Evolutionary conservation across 1,140 invertebrate species (phyloP).

Genomic region (Copidosoma floridanum): DNA sequence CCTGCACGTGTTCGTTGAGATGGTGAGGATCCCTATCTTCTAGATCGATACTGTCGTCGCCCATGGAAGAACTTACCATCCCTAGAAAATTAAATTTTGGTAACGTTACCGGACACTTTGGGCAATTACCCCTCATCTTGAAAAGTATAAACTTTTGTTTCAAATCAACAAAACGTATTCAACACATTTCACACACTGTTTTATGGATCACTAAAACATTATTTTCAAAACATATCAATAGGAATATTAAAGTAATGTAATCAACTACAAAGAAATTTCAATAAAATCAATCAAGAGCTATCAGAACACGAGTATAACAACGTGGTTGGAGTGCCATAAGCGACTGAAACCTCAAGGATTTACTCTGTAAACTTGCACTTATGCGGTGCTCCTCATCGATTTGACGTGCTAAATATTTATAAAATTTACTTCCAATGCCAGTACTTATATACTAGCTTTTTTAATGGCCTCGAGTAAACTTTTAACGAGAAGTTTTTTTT

Average conservation of each 20-base stretch:
- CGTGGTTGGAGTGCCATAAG: neutral
- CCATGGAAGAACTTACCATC: slow-evolving; percentile 51
- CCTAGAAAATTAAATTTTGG: slow-evolving; percentile 41
- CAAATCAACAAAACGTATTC: slow-evolving; percentile 34
- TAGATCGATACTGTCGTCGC: slow-evolving; percentile 57
- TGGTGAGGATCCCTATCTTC: slow-evolving; percentile 70
- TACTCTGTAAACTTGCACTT: slow-evolving; percentile 2
- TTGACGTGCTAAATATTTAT: slow-evolving; percentile 1
- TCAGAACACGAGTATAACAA: neutral
- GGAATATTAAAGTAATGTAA: neutral
- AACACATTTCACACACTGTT: neutral
- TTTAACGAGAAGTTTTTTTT: neutral
- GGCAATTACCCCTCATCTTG: no score
- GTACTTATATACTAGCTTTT: neutral
- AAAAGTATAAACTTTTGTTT: slow-evolving; percentile 34
- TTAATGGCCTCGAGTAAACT: neutral
- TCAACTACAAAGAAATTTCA: neutral
- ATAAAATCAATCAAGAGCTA: neutral
- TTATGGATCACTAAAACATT: neutral
- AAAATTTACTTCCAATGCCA: slow-evolving; percentile 10
- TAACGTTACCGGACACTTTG: slow-evolving; percentile 32
- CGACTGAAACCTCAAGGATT: neutral
- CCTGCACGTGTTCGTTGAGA: slow-evolving; percentile 69
- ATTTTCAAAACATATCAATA: neutral
- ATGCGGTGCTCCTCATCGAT: slow-evolving; percentile 9